These are phyloP conservation scores for Notospermus geniculatus DNA, from an alignment of 1,140 invertebrate genomes.

Conservation along the genomic window DNA sequence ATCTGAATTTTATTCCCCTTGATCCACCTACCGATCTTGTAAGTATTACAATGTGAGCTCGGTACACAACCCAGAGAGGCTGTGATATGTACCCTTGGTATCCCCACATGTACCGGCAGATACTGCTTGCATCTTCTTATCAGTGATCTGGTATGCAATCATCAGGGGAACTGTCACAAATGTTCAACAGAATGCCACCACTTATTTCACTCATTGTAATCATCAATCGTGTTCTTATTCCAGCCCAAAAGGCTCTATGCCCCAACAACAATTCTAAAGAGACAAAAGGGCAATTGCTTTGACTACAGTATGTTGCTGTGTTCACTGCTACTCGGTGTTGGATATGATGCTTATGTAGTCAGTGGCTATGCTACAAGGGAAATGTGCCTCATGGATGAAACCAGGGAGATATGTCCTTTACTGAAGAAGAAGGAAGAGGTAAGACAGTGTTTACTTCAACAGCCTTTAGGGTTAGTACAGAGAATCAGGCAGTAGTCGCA, in stretches of 20 bases:
- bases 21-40: constrained; percentile 54
- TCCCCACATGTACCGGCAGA: too few relatives aligned
- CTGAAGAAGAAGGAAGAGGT: constrained; percentile 52
- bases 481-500: constrained; percentile 7
- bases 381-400: constrained; percentile 62
- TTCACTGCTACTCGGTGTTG: constrained; percentile 75
- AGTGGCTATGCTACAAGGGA: constrained; percentile 78
- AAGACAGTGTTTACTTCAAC: too few relatives aligned
- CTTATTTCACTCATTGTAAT: too few relatives aligned
- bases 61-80: too few relatives aligned
- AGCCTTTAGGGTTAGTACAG: too few relatives aligned
- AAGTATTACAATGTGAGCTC: constrained; percentile 13
- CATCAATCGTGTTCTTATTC: constrained; percentile 39
- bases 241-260: constrained; percentile 75
- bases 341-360: constrained; percentile 84
- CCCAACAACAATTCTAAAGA: constrained; percentile 69
- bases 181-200: too few relatives aligned
- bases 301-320: constrained; percentile 76
- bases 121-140: too few relatives aligned
- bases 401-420: constrained; percentile 51
- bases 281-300: constrained; percentile 73
- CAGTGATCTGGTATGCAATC: too few relatives aligned
- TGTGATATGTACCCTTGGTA: too few relatives aligned
- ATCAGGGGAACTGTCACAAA: too few relatives aligned
- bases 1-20: constrained; percentile 52